Evolutionary conservation across 2,113 vertebrate genomes (phyloP).

Genomic region (Damaliscus lunatus): DNA sequence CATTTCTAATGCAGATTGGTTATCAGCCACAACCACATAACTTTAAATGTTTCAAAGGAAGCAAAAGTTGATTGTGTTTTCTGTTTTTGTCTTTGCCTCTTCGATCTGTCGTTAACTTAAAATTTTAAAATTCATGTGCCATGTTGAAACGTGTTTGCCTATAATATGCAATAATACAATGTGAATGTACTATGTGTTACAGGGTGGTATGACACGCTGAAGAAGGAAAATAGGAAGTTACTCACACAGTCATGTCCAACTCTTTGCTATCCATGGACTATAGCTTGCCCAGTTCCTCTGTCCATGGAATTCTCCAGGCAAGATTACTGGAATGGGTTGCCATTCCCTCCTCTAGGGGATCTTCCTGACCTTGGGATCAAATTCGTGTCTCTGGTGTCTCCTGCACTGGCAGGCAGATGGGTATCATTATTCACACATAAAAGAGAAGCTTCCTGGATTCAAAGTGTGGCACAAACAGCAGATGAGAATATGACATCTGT

Average conservation of each 20-base stretch:
- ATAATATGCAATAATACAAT: not conserved
- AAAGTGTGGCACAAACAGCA: not conserved
- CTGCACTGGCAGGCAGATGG: not conserved
- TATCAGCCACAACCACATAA: conserved; percentile 60
- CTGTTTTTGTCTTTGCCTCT: not conserved
- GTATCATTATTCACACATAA: not conserved
- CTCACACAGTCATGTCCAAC: not conserved
- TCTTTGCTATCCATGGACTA: not conserved
- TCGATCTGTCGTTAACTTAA: conserved; percentile 13
- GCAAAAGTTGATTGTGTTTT: conserved; percentile 22
- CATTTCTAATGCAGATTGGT: conserved; percentile 60
- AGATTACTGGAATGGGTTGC: not conserved
- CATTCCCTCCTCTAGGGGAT: not conserved
- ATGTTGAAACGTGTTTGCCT: not conserved
- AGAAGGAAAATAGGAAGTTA: not conserved
- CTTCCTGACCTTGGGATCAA: not conserved
- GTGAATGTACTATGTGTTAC: not conserved
- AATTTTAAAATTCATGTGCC: not conserved
- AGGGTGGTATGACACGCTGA: not conserved
- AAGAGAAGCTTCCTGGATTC: not conserved
- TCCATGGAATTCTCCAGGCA: not conserved
- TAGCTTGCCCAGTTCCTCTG: not conserved
- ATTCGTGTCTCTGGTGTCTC: not conserved
- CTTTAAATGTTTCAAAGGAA: conserved; percentile 13
- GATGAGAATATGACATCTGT: not conserved